Evolutionary conservation across 2,888 invertebrate species (phyloP).

Genomic region (Dolichomitus sp.): DNA sequence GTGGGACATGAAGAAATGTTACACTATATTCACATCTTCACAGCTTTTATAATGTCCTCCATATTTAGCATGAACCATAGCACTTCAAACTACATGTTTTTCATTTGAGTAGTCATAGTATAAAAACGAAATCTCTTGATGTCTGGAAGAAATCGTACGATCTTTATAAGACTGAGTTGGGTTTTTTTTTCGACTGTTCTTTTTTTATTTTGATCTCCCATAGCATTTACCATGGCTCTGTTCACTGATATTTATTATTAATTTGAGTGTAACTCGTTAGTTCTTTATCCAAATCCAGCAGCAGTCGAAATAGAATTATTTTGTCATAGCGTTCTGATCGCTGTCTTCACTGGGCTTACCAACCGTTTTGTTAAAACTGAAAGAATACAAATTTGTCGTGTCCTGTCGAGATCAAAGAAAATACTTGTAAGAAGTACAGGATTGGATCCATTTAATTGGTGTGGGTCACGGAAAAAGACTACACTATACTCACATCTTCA

Average conservation of each 20-base stretch:
- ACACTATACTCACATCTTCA: neutral
- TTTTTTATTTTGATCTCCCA: neutral
- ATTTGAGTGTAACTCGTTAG: neutral
- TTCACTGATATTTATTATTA: neutral
- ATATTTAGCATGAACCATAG: neutral
- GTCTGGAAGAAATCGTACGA: no score
- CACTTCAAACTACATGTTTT: neutral
- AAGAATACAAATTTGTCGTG: constrained; percentile 30
- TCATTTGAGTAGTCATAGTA: no score
- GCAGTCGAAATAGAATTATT: constrained; percentile 12
- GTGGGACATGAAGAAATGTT: neutral
- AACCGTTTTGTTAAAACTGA: constrained; percentile 10
- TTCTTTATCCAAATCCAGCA: neutral
- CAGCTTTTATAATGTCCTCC: neutral
- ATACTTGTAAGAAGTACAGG: no score
- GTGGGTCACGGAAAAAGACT: neutral
- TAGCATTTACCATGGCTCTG: neutral
- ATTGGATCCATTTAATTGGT: no score
- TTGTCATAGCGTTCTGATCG: constrained; percentile 45
- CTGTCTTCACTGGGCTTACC: constrained; percentile 18
- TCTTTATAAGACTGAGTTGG: neutral
- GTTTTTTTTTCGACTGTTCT: neutral
- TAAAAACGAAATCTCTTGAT: neutral
- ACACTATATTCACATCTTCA: neutral
- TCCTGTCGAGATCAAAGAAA: no score